Conservation (phyloP, 2,888 invertebrate species). For the Drosophila algonquin region DNA sequence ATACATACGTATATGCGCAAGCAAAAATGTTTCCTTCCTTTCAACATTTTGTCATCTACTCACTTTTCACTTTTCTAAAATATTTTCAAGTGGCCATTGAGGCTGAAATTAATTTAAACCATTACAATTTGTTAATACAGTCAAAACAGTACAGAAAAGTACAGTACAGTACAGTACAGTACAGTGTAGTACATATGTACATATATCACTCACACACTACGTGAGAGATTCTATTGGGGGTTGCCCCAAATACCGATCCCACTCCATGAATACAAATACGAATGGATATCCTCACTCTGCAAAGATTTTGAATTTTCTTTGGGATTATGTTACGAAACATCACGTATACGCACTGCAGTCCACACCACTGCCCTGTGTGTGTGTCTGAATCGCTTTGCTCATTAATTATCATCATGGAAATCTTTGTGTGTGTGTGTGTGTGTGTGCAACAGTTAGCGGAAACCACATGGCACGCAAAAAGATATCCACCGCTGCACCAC, state of each 20-base stretch:
- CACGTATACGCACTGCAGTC: slow-evolving; percentile 41
- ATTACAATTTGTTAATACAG: too few relatives aligned
- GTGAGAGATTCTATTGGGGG: not conserved
- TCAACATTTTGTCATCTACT: too few relatives aligned
- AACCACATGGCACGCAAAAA: slow-evolving; percentile 38
- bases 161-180: too few relatives aligned
- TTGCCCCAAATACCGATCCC: not conserved
- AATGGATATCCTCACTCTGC: not conserved
- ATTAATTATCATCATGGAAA: slow-evolving; percentile 52
- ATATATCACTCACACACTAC: not conserved
- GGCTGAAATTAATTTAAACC: too few relatives aligned
- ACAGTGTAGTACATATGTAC: too few relatives aligned
- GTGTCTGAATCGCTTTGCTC: slow-evolving; percentile 18
- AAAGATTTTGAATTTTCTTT: slow-evolving; percentile 1
- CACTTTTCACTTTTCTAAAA: too few relatives aligned
- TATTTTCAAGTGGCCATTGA: too few relatives aligned
- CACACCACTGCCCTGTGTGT: not conserved
- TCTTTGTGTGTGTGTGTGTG: not conserved
- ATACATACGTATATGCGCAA: too few relatives aligned
- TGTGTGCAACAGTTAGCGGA: slow-evolving; percentile 34
- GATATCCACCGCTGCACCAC: slow-evolving; percentile 7
- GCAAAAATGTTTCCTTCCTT: too few relatives aligned
- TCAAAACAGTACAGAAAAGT: too few relatives aligned
- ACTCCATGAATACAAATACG: not conserved
- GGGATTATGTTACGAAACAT: slow-evolving; percentile 34